Conservation (phyloP, 2,888 invertebrate species). For the Argyra leucocephala region DNA sequence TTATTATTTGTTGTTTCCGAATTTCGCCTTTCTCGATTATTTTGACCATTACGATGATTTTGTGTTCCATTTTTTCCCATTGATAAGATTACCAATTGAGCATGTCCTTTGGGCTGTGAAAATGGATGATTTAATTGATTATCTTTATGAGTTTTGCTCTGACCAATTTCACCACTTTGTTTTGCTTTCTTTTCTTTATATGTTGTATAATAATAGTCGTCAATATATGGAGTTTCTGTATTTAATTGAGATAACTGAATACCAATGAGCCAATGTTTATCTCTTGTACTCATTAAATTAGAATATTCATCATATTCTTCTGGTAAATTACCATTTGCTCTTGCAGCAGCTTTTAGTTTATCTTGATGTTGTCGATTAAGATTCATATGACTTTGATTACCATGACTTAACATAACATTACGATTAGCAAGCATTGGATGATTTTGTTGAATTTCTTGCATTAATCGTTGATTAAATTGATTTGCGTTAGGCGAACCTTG, state of each 20-base stretch:
- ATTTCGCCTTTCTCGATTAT: slow-evolving; percentile 50
- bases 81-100: slow-evolving; percentile 42
- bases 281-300: slow-evolving; percentile 85
- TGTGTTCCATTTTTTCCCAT: slow-evolving; percentile 40
- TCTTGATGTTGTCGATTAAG: slow-evolving; percentile 28
- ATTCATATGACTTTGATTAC: slow-evolving; percentile 23
- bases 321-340: slow-evolving; percentile 39
- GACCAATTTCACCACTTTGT: slow-evolving; percentile 49
- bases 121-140: slow-evolving; percentile 57
- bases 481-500: slow-evolving; percentile 20
- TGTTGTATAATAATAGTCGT: slow-evolving; percentile 94
- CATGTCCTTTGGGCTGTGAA: slow-evolving; percentile 44
- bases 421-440: slow-evolving; percentile 40
- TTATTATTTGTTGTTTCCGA: slow-evolving; percentile 40
- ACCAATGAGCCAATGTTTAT: slow-evolving; percentile 93
- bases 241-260: slow-evolving; percentile 90
- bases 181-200: slow-evolving; percentile 56
- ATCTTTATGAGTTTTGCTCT: slow-evolving; percentile 54
- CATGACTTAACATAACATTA: slow-evolving; percentile 25
- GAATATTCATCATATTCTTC: slow-evolving; percentile 67
- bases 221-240: slow-evolving; percentile 89
- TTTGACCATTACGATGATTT: slow-evolving; percentile 47
- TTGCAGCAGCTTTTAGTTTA: slow-evolving; percentile 23
- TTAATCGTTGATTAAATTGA: slow-evolving; percentile 40
- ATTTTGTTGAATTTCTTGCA: slow-evolving; percentile 44